Percentiles rank a stretch among this genome's conserved stretches.
These are phyloP conservation scores for Elymnias hypermnestra DNA, from an alignment of 1,140 invertebrate genomes.

Conservation along the genomic window DNA sequence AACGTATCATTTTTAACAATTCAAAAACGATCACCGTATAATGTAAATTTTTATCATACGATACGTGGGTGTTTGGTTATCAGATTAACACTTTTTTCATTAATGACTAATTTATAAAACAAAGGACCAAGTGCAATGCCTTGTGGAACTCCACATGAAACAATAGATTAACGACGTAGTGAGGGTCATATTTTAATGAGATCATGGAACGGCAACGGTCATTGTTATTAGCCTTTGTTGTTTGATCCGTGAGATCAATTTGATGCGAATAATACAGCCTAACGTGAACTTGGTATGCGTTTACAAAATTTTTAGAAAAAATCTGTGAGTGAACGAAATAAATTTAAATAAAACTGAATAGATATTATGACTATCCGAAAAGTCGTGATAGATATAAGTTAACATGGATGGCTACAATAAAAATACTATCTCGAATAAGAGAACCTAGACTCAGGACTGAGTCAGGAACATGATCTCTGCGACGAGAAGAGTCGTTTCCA, in stretches of 20 bases:
- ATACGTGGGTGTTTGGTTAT: neutral
- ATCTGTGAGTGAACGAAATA: no score
- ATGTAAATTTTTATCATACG: constrained; percentile 1
- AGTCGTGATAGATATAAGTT: no score
- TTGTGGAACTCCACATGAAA: constrained; percentile 11
- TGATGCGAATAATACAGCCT: neutral
- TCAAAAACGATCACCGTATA: neutral
- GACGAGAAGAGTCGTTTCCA: no score
- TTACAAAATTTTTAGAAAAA: no score
- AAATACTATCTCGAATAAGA: no score
- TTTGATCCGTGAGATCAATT: constrained; percentile 15
- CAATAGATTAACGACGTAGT: constrained; percentile 11
- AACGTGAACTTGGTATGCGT: neutral
- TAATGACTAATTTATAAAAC: constrained; percentile 20
- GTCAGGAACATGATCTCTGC: no score
- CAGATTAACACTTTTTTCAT: constrained; percentile 13
- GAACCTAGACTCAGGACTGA: no score
- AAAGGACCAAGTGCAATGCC: constrained; percentile 22
- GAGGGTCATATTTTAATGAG: constrained; percentile 19
- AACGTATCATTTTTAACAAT: neutral
- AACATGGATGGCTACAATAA: no score
- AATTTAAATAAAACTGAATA: no score
- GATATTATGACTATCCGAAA: no score
- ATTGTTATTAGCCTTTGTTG: constrained; percentile 15
- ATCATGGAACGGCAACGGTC: constrained; percentile 10